Percentiles rank a stretch among this genome's conserved stretches.
These are phyloP conservation scores for Halesus radiatus DNA, from an alignment of 1,140 invertebrate species.

Conservation along the genomic window DNA sequence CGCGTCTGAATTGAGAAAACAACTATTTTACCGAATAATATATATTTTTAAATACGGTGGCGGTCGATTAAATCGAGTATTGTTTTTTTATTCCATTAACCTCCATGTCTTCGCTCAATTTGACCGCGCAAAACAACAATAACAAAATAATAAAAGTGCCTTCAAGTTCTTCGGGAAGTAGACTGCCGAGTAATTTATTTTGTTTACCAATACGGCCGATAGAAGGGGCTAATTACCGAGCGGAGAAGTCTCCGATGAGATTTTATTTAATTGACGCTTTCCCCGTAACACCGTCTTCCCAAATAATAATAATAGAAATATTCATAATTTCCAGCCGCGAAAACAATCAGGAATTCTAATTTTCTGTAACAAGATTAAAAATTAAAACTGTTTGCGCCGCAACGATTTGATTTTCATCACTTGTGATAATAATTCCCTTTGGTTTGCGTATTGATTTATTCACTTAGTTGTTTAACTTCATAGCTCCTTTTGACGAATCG, in stretches of 20 bases:
- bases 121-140: no score
- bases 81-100: no score
- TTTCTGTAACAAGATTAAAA: slow-evolving; percentile 53
- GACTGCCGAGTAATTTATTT: neutral
- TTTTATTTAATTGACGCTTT: slow-evolving; percentile 20
- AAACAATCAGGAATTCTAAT: slow-evolving; percentile 52
- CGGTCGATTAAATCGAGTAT: no score
- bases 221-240: neutral
- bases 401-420: slow-evolving; percentile 1
- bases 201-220: slow-evolving; percentile 15
- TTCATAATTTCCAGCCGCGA: neutral
- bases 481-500: no score
- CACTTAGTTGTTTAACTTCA: slow-evolving; percentile 1
- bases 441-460: slow-evolving; percentile 5
- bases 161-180: no score
- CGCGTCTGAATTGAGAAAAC: no score
- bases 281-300: neutral
- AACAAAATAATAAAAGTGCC: no score
- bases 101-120: no score
- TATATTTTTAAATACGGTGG: no score
- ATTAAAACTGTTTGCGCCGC: slow-evolving; percentile 37
- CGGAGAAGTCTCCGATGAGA: neutral
- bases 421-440: neutral
- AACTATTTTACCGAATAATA: no score
- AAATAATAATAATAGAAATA: no score